Percentiles rank a stretch among this genome's conserved stretches.
Conservation (phyloP, 35 echinoderm and acorn worm species). For the Hemicentrotus pulcherrimus region DNA sequence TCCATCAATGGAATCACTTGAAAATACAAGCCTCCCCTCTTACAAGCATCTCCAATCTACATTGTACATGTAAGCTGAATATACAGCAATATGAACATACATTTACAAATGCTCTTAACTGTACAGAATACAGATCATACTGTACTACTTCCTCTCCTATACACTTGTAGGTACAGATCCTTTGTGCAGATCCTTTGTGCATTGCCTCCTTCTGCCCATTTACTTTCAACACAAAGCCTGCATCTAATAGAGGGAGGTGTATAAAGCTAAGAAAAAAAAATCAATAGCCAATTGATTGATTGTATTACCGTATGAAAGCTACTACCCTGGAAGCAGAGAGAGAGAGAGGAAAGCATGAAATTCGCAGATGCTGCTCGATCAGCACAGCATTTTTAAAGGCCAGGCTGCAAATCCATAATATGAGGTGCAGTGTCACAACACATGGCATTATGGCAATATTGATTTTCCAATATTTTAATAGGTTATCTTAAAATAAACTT, state of each 20-base stretch:
- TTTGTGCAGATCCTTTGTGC: neutral
- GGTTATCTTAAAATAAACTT: neutral
- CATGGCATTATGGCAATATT: neutral
- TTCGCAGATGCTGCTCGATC: neutral
- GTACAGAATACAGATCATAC: too few species aligned
- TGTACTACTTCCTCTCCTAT: too few species aligned
- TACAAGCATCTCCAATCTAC: too few species aligned
- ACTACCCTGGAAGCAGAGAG: neutral
- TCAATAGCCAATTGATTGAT: conserved; percentile 30
- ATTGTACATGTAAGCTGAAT: too few species aligned
- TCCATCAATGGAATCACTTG: too few species aligned
- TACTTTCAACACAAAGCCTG: neutral
- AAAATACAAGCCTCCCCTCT: too few species aligned
- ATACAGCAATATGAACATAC: too few species aligned
- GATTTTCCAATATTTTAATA: neutral
- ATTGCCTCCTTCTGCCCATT: neutral
- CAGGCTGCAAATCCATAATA: neutral
- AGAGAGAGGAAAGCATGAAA: neutral
- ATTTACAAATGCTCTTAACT: too few species aligned
- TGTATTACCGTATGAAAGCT: neutral
- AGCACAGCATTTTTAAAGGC: neutral
- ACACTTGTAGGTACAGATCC: neutral
- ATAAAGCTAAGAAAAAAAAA: neutral
- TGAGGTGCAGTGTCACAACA: neutral
- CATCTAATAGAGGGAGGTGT: neutral